phyloP scores from a whole-genome alignment of 2,888 invertebrate genomes.

The Proisotoma minuta region DNA sequence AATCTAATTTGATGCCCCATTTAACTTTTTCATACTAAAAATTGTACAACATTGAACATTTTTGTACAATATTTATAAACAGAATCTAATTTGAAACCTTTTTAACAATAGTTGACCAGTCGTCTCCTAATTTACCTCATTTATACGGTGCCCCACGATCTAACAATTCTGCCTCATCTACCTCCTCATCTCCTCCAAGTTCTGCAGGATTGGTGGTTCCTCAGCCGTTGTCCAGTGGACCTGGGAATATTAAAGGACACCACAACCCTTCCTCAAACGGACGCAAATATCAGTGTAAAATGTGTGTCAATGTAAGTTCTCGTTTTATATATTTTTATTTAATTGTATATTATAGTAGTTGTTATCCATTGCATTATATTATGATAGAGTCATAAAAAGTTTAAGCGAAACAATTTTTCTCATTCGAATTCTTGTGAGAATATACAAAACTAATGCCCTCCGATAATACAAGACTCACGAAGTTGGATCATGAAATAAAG shows the following conservation, averaged over 20 bases:
- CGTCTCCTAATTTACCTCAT: constrained; percentile 44
- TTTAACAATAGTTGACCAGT: constrained; percentile 45
- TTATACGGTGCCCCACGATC: constrained; percentile 50
- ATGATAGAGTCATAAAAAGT: too few species aligned
- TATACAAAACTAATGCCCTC: too few species aligned
- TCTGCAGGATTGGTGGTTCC: constrained; percentile 76
- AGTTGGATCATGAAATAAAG: neutral
- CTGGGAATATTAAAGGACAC: constrained; percentile 39
- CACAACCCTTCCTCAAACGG: constrained; percentile 54
- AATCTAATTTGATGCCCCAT: too few species aligned
- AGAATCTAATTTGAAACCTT: too few species aligned
- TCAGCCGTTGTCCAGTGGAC: constrained; percentile 59
- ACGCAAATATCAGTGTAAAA: constrained; percentile 91
- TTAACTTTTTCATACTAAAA: too few species aligned
- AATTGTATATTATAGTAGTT: too few species aligned
- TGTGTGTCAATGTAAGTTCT: constrained; percentile 87
- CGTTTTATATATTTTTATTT: neutral
- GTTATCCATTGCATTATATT: too few species aligned
- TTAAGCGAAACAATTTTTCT: too few species aligned
- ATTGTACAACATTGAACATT: too few species aligned
- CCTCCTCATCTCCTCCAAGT: constrained; percentile 51
- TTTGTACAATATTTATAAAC: too few species aligned
- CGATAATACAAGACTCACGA: too few species aligned
- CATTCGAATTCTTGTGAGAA: too few species aligned
- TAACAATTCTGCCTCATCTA: constrained; percentile 54